These are phyloP conservation scores for Macrophya alboannulata DNA, from an alignment of 2,888 invertebrate genomes.

Conservation along the genomic window DNA sequence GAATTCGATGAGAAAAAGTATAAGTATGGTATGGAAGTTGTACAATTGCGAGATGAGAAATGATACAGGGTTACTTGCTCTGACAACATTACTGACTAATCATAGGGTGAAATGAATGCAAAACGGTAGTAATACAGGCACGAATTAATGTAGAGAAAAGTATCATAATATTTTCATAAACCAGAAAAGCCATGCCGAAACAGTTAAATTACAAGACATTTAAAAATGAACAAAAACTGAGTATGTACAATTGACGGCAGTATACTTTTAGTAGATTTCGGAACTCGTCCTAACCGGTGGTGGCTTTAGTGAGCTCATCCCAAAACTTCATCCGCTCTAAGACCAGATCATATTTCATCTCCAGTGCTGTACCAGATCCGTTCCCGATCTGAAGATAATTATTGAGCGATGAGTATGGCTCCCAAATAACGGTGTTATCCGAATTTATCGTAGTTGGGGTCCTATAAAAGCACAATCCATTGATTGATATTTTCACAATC, in stretches of 20 bases:
- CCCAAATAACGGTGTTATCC: neutral
- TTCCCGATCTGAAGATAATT: slow-evolving; percentile 31
- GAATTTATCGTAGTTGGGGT: neutral
- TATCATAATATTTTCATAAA: too few relatives aligned
- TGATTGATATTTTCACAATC: neutral
- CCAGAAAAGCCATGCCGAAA: too few relatives aligned
- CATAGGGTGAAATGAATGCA: too few relatives aligned
- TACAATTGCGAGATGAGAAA: too few relatives aligned
- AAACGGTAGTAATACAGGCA: too few relatives aligned
- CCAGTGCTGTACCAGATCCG: neutral
- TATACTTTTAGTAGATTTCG: neutral
- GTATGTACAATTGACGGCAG: neutral
- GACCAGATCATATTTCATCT: neutral
- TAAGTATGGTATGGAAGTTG: too few relatives aligned
- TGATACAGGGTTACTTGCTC: too few relatives aligned
- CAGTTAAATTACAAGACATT: too few relatives aligned
- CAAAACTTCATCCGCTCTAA: slow-evolving; percentile 33
- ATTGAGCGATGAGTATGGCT: neutral
- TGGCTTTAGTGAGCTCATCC: neutral
- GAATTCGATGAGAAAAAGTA: too few relatives aligned
- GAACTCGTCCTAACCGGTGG: neutral
- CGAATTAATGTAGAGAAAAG: too few relatives aligned
- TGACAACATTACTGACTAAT: too few relatives aligned
- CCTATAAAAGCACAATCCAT: neutral
- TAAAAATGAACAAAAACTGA: neutral